Evolutionary conservation across 2,113 vertebrate genomes (phyloP), one percentile per base, ranked within the genome.

Genomic region (Sylvilagus bachmani): DNA sequence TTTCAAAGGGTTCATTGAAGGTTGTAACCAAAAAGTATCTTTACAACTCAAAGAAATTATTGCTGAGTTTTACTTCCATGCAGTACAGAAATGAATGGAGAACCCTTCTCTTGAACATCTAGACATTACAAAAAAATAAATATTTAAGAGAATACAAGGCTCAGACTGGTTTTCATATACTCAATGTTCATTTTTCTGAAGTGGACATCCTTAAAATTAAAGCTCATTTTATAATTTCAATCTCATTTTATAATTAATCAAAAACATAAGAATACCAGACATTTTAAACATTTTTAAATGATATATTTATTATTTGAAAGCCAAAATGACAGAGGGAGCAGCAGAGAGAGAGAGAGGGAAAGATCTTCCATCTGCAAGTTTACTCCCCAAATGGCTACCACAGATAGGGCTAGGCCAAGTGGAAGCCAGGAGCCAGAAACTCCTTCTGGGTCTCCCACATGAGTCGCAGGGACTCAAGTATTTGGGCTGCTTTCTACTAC

Each of bases 61-160:
- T 99, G 99, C 99, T 98, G 97, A 98, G 96, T 97, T 98, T 95
- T 84, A 97, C 98, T 98, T 98, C 97, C 98, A 97, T 97, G 98
- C 98, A 99, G 99, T 98, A 98, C 98, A 98, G 98, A 98, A 98
- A 98, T 98, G 97, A 97, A 97, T 85, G 98, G 94, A 98, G 98
- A 98, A 97, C 96, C 97, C 97, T 97, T 98, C 97, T 98, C 96
- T 97, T 96, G 97, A 94, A 97, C 98, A 98, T 96, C 98, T 98
- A 96, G 96, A 90, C 73, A 67, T 96, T 97, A 96, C 97, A 93
- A 98, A 95, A 98, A 80, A 98, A 98, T 98, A 98, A 98, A 99
- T 98, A 99, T 91, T 92, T 94, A 97, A 98, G 44, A 44, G 44
- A 44, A 1, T 44, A 44, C 7, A 44, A 58, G 55, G 38, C 67